Evolutionary conservation across 2,888 invertebrate species (phyloP).

Genomic region (Elysia crispata): DNA sequence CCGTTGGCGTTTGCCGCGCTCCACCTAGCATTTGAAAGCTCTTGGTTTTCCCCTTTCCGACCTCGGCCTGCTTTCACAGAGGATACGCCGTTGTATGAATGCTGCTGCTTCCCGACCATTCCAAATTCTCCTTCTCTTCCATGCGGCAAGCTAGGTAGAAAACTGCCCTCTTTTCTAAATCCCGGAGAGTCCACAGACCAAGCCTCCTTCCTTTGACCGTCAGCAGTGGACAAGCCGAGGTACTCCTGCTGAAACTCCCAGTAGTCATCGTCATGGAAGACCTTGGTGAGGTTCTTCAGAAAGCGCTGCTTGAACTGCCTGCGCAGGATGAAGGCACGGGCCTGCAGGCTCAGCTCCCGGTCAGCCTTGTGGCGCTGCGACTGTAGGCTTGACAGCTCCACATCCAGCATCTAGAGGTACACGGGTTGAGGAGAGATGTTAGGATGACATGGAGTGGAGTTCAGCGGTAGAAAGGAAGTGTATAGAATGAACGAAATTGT

Average conservation of each 20-base stretch:
- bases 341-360: conserved; percentile 63
- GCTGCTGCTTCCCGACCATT: not conserved
- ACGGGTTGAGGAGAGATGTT: conserved; percentile 64
- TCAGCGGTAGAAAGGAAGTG: too few species aligned
- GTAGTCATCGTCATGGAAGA: conserved; percentile 38
- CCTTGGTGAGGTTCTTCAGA: conserved; percentile 40
- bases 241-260: conserved; percentile 28
- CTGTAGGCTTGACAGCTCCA: conserved; percentile 62
- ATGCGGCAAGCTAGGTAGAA: not conserved
- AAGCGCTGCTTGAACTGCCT: conserved; percentile 51
- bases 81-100: not conserved
- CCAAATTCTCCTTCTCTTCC: not conserved
- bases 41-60: not conserved
- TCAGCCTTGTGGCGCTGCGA: conserved; percentile 60
- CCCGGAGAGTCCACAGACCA: not conserved
- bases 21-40: not conserved
- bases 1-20: too few species aligned
- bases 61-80: not conserved
- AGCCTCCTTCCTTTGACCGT: too few species aligned
- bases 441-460: too few species aligned
- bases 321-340: conserved; percentile 55
- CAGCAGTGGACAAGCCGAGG: not conserved
- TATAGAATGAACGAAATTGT: too few species aligned
- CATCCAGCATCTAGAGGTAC: conserved; percentile 64
- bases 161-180: not conserved